Base-by-base conservation (phyloP, 2,888 invertebrate genomes). In the Seladonia tumulorum region DNA sequence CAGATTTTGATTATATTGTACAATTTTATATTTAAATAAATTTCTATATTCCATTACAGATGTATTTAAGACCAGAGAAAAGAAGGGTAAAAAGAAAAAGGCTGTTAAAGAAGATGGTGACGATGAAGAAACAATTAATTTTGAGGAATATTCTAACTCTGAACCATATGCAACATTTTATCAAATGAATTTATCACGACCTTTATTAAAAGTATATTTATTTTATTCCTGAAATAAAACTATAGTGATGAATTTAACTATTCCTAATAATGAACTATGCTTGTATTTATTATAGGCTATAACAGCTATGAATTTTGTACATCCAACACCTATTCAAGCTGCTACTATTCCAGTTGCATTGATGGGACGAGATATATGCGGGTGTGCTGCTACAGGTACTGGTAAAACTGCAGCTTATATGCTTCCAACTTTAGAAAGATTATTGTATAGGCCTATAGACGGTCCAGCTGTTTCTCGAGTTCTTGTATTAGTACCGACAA, bases 381-480 rank as follows among this genome's bases (percentile, higher is more conserved):
- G 99, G 16, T 99, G 99, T 96, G 99, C 99, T 47, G 99, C 99
- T 0, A 99, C 99, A 0, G 99, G 99, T 77, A 98, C 98, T 12
- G 99, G 99, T 79, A 99, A 99, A 96, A 99, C 99, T 0, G 99
- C 99, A 0, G 99, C 99, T 0, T 99, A 99, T 95, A 99, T 99
- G 98, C 95, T 99, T 90, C 99, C 99, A 0, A 99, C 99, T 2
- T 94, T 99, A 78, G 99, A 99, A 95, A 96, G 99, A 87, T 96
- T 99, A 85, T 95, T 99, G 18, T 99, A 98, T 95, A 97, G 98
- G 90, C 98, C 99, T 0, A 96, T 97, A 57, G 96, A 97, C 49
- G 97, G 95, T 91, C 96, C 96, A 93, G 96, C 96, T 70, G 96
- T 96, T 4, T 98, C 98, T 0, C 95, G 98, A 88, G 99, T 99